Percentiles rank a stretch among this genome's conserved stretches.
These are phyloP conservation scores for Poeciliopsis retropinna DNA, from an alignment of 2,113 vertebrate species.

Conservation along the genomic window DNA sequence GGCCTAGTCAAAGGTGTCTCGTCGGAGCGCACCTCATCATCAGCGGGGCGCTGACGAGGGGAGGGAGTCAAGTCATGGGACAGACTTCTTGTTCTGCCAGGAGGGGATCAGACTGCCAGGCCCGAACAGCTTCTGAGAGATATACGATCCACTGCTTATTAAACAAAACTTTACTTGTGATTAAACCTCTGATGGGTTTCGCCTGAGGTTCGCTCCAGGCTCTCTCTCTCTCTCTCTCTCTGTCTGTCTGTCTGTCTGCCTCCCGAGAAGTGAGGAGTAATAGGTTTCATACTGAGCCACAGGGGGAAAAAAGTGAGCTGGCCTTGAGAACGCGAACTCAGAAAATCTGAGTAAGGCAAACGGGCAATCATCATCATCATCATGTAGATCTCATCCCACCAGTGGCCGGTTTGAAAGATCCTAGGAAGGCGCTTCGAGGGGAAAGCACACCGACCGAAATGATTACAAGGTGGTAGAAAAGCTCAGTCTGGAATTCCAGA, in stretches of 20 bases:
- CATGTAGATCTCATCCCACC: conserved; percentile 22
- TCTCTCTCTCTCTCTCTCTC: no score
- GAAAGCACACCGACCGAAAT: background rate
- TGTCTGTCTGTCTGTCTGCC: conserved; percentile 32
- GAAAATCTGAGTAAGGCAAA: conserved; percentile 13
- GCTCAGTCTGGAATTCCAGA: background rate
- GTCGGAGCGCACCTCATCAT: conserved; percentile 49
- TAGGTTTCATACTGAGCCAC: conserved; percentile 49
- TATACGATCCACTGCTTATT: conserved; percentile 68
- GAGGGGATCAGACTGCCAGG: conserved; percentile 28
- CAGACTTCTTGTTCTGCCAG: conserved; percentile 33
- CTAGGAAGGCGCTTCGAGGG: background rate
- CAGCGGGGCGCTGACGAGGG: conserved; percentile 19
- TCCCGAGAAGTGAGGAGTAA: conserved; percentile 48
- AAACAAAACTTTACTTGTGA: conserved; percentile 72
- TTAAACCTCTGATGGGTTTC: conserved; percentile 70
- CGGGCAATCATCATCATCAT: conserved; percentile 2
- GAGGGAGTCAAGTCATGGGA: conserved; percentile 39
- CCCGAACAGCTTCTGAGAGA: conserved; percentile 47
- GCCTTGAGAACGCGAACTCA: conserved; percentile 2
- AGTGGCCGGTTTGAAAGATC: background rate
- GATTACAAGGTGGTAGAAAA: conserved; percentile 8
- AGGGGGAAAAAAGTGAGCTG: conserved; percentile 17
- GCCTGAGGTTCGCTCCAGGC: conserved; percentile 57
- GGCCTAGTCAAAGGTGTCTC: conserved; percentile 10